Percentiles rank a stretch among this genome's conserved stretches.
These are phyloP conservation scores for Scomberomorus guttatus DNA, from an alignment of 2,797 vertebrate species.

Conservation along the genomic window DNA sequence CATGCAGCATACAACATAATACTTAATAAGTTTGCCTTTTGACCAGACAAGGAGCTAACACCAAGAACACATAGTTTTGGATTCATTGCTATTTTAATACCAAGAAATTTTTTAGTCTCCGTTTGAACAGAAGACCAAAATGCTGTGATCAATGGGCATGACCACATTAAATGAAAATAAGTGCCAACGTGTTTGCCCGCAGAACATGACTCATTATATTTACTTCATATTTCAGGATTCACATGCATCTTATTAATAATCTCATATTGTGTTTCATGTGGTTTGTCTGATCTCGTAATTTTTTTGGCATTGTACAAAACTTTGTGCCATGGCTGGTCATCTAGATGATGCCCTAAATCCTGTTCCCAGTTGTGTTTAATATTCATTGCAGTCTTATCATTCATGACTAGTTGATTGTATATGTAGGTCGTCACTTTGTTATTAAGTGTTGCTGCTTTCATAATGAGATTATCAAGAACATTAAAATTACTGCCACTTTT, in stretches of 20 bases:
- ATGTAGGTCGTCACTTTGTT: background rate
- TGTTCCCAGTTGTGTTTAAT: background rate
- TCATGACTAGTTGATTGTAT: background rate
- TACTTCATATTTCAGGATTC: background rate
- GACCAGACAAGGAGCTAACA: background rate
- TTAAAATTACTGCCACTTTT: no score
- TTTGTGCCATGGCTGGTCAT: background rate
- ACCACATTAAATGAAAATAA: background rate
- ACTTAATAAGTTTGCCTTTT: no score
- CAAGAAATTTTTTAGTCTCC: no score
- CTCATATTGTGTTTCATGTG: background rate
- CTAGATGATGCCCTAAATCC: background rate
- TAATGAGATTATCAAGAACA: background rate
- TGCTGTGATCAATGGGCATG: background rate
- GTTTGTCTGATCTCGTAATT: background rate
- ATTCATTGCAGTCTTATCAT: background rate
- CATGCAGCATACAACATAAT: background rate
- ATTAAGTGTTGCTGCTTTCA: background rate
- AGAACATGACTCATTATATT: background rate
- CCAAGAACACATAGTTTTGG: no score
- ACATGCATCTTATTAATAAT: background rate
- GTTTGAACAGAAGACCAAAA: background rate
- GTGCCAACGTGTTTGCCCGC: no score
- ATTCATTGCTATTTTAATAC: no score
- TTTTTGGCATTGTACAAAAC: background rate